Evolutionary conservation across 1,140 invertebrate genomes (phyloP), one percentile per base, ranked within the genome.

Genomic region (Pemphigus obesinymphae): DNA sequence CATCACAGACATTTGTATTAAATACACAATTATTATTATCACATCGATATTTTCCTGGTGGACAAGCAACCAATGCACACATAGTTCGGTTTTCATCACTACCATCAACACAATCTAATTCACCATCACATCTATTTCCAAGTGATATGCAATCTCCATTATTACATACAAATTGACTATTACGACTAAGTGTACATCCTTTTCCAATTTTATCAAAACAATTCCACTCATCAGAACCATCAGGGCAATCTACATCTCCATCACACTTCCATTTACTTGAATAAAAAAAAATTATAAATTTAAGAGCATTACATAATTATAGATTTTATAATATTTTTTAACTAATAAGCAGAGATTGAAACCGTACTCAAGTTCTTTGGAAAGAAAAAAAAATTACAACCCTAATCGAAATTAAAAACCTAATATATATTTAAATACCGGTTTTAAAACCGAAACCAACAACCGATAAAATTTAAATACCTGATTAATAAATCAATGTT

Each of bases 91-190:
- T 61, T 66, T 94, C 93, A 85, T 95, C 93, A 7, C 90, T 90
- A 20, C 89, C 90, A 85, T 92, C 92, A 0, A 89, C 88, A 85
- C 92, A 93, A 84, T 93, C 92, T 61, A 89, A 86, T 82, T 94
- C 92, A 34, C 91, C 91, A 85, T 95, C 93, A 85, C 91, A 92
- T 13, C 88, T 84, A 90, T 91, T 92, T n/a, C 87, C 87, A 70
- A 88, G 86, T 0, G 89, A 87, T 45, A 92, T 91, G 83, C 92
- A 93, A 1, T 89, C 63, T n/a, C 80, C 72, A 63, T 84, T 83
- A 5, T 72, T 80, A 66, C 83, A 83, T 0, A 66, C 83, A 81
- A 84, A 85, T 50, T 83, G 83, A 84, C 81, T 85, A 85, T 29
- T 70, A 66, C 63, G 37, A 72, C 55, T 48, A 17, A 48, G 66